Percentiles rank a stretch among this genome's conserved stretches.
phyloP scores from a whole-genome alignment of 37 sponge, comb jelly and placozoan genomes.

The Halichondria panicea region DNA sequence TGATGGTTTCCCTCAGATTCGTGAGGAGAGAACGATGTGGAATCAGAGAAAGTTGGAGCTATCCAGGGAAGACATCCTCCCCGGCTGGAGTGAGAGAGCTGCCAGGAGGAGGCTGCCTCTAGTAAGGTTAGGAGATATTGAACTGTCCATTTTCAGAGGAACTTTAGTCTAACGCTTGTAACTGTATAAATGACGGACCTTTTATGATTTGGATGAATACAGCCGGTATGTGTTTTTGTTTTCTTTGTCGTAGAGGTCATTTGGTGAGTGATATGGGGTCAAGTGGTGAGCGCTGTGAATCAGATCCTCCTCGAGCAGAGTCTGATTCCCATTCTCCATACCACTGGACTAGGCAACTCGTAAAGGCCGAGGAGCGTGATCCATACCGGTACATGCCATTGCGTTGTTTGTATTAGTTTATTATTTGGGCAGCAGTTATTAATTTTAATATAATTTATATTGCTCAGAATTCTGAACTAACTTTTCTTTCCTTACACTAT shows the following conservation, averaged over 20 bases:
- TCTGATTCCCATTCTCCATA: too few relatives aligned
- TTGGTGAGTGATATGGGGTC: constrained; percentile 39
- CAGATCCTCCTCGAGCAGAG: too few relatives aligned
- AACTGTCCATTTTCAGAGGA: neutral
- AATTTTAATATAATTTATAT: neutral
- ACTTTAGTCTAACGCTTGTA: neutral
- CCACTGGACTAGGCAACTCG: constrained; percentile 47
- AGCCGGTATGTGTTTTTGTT: too few relatives aligned
- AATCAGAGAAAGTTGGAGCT: constrained; percentile 35
- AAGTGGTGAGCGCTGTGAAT: too few relatives aligned
- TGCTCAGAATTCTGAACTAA: neutral
- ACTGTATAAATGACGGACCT: neutral
- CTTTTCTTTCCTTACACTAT: neutral
- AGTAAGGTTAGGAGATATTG: neutral
- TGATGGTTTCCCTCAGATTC: too few relatives aligned
- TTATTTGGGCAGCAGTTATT: too few relatives aligned
- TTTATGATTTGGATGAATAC: too few relatives aligned
- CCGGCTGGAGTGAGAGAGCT: neutral
- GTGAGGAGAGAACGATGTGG: constrained; percentile 75
- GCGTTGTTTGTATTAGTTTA: too few relatives aligned
- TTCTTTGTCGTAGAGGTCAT: constrained; percentile 13
- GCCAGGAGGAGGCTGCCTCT: neutral
- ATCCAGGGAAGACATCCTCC: neutral
- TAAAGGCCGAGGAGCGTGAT: constrained; percentile 53
- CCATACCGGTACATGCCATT: constrained; percentile 55